These are phyloP conservation scores for Tricholaema leucomelas DNA, from an alignment of 2,113 vertebrate genomes.

Conservation along the genomic window DNA sequence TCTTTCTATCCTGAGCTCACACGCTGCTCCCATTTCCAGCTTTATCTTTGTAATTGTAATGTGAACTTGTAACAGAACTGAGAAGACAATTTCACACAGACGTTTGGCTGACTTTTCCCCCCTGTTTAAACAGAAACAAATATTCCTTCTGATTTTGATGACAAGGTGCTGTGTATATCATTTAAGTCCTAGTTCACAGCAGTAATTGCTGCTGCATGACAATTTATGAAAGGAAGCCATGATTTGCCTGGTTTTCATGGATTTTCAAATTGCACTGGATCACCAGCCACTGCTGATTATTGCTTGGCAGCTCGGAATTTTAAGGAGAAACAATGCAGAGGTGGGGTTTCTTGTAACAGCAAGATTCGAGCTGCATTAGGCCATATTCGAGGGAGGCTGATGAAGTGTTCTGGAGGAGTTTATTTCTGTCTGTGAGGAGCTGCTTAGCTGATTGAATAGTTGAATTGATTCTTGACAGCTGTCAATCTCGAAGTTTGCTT, in stretches of 20 bases:
- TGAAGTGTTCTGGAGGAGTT: background rate
- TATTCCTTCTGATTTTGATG: background rate
- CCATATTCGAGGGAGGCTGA: background rate
- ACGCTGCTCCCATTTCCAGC: background rate
- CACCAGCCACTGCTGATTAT: background rate
- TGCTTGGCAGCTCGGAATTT: background rate
- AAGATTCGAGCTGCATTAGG: background rate
- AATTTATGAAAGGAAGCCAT: background rate
- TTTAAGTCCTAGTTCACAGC: background rate
- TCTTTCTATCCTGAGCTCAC: background rate
- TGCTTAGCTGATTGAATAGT: background rate
- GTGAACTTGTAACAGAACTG: background rate
- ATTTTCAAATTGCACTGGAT: background rate
- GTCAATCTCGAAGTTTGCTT: background rate
- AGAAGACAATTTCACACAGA: background rate
- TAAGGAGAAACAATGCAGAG: background rate
- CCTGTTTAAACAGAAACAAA: background rate
- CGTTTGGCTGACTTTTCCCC: background rate
- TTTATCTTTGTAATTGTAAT: background rate
- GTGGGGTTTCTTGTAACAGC: background rate
- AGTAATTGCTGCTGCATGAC: background rate
- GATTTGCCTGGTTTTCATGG: background rate
- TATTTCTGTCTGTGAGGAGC: background rate
- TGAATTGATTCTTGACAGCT: conserved; percentile 10
- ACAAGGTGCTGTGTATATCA: background rate